phyloP scores from a whole-genome alignment of 2,797 vertebrate genomes.

The Menidia menidia region DNA sequence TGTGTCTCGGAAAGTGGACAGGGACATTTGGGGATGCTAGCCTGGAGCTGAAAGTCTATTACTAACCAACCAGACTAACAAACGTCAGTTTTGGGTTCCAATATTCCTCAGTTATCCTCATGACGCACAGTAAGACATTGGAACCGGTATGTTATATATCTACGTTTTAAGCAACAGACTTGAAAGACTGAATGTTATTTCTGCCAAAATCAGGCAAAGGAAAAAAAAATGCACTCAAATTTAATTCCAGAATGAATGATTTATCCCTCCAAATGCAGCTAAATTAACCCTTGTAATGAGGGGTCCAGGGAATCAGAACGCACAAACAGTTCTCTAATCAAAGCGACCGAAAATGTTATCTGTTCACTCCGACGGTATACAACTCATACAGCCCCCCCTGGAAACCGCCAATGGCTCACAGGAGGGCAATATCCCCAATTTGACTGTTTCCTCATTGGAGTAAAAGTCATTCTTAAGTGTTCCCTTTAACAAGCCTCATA shows the following conservation, averaged over 20 bases:
- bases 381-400: too few species aligned
- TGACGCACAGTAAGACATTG: background rate
- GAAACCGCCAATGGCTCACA: too few species aligned
- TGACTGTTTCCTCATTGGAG: too few species aligned
- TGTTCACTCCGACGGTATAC: too few species aligned
- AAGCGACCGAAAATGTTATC: too few species aligned
- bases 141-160: slow-evolving; percentile 9
- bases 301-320: background rate
- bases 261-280: background rate
- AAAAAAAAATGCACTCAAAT: background rate
- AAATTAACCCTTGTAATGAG: background rate
- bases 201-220: background rate
- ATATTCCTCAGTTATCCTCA: slow-evolving; percentile 1
- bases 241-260: background rate
- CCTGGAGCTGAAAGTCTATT: slow-evolving; percentile 41
- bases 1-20: slow-evolving; percentile 47
- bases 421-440: too few species aligned
- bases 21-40: slow-evolving; percentile 42
- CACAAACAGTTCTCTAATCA: too few species aligned
- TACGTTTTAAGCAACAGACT: background rate
- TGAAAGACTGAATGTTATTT: slow-evolving; percentile 1
- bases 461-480: too few species aligned
- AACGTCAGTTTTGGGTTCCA: slow-evolving; percentile 1
- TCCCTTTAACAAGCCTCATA: too few species aligned
- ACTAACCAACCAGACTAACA: slow-evolving; percentile 22